Evolutionary conservation across 2,113 vertebrate genomes (phyloP).

Genomic region (Pterocles orientalis): DNA sequence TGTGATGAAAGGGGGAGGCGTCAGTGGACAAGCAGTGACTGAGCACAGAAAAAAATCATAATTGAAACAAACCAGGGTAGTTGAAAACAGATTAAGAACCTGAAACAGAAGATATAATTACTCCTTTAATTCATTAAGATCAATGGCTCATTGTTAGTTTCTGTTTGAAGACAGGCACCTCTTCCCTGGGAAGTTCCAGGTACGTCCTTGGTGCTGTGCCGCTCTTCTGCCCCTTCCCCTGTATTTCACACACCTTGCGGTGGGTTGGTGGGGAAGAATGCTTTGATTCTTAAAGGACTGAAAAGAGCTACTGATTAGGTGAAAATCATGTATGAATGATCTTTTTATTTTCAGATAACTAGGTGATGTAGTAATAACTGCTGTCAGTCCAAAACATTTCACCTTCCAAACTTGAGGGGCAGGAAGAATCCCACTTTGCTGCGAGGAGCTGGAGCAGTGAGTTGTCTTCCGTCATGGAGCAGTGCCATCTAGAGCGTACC

Average conservation of each 20-base stretch:
- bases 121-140: not conserved
- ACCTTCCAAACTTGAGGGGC: not conserved
- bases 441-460: not conserved
- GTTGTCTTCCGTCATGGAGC: not conserved
- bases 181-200: not conserved
- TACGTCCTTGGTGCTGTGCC: not conserved
- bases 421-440: not conserved
- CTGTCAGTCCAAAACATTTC: not conserved
- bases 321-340: not conserved
- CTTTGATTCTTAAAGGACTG: not conserved
- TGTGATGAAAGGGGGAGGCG: not conserved
- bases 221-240: accelerated
- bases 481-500: not conserved
- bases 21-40: not conserved
- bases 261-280: not conserved
- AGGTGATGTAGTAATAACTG: not conserved
- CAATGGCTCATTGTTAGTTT: accelerated
- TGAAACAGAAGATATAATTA: not conserved
- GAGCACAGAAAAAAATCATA: not conserved
- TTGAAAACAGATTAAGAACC: not conserved
- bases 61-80: not conserved
- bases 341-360: not conserved
- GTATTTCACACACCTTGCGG: accelerated
- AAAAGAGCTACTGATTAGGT: not conserved
- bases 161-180: not conserved